These are phyloP conservation scores for Heliconius ismenius DNA, from an alignment of 2,888 invertebrate genomes.

Conservation along the genomic window DNA sequence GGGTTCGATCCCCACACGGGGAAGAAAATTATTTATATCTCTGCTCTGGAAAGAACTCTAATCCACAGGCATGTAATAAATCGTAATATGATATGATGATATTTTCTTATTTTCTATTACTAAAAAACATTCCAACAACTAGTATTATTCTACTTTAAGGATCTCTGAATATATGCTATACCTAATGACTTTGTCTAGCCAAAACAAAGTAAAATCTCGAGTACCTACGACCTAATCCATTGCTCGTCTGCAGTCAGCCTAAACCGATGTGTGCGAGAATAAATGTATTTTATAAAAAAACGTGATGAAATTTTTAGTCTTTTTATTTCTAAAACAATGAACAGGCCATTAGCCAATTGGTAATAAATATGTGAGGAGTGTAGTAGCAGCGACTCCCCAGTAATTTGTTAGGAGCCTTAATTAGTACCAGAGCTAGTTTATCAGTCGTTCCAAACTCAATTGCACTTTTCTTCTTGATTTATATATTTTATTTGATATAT, in stretches of 20 bases:
- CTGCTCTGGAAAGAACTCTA: too few relatives aligned
- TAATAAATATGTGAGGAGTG: conserved; percentile 6
- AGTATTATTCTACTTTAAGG: not conserved
- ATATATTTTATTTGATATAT: too few relatives aligned
- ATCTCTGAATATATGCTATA: not conserved
- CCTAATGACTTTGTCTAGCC: not conserved
- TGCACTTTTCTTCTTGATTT: not conserved
- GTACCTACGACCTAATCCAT: not conserved
- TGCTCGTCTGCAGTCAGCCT: not conserved
- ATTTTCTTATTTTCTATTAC: not conserved
- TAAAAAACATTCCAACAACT: not conserved
- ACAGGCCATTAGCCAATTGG: conserved; percentile 16
- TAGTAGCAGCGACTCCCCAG: not conserved
- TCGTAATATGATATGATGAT: not conserved
- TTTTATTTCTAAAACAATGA: not conserved
- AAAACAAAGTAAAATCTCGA: not conserved
- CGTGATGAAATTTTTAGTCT: not conserved
- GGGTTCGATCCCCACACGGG: not conserved
- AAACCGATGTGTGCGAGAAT: too few relatives aligned
- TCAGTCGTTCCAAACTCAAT: not conserved
- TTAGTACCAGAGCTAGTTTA: not conserved
- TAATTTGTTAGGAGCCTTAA: conserved; percentile 4
- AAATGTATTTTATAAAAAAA: not conserved
- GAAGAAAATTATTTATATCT: not conserved
- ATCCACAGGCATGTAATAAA: not conserved